Evolutionary conservation across 2,113 vertebrate genomes (phyloP).

Genomic region (Ophthalmolycus amberensis): DNA sequence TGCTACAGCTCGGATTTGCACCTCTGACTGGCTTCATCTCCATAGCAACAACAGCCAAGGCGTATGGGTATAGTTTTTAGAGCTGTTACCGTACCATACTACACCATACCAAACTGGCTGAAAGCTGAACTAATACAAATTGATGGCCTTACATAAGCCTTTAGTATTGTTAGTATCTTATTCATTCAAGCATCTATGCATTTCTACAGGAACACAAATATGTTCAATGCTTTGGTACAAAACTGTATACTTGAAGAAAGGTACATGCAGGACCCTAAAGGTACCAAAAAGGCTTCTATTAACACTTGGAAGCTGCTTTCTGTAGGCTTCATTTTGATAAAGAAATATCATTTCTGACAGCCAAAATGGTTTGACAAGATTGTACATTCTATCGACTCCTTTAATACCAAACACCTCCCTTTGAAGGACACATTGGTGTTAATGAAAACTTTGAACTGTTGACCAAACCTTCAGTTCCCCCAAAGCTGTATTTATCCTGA

Average conservation of each 20-base stretch:
- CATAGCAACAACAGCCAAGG: too few relatives aligned
- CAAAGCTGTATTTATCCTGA: constrained; percentile 35
- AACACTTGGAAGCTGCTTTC: neutral
- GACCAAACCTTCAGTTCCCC: neutral
- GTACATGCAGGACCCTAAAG: neutral
- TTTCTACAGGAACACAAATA: neutral
- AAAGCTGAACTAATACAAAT: neutral
- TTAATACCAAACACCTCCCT: neutral
- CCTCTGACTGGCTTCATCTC: too few relatives aligned
- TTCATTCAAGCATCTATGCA: neutral
- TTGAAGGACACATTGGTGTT: neutral
- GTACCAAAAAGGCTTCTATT: neutral
- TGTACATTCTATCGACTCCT: too few relatives aligned
- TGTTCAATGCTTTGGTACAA: neutral
- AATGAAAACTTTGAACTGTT: neutral
- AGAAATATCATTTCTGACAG: neutral
- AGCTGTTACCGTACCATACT: too few relatives aligned
- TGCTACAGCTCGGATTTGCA: too few relatives aligned
- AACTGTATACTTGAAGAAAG: neutral
- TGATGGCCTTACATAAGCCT: neutral
- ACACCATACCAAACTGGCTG: neutral
- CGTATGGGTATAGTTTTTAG: too few relatives aligned
- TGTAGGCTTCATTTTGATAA: neutral
- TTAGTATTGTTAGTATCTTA: neutral
- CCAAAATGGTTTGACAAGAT: neutral